Percentiles rank a stretch among this genome's conserved stretches.
phyloP scores from a whole-genome alignment of 2,797 vertebrate species.

The Macropodus opercularis region DNA sequence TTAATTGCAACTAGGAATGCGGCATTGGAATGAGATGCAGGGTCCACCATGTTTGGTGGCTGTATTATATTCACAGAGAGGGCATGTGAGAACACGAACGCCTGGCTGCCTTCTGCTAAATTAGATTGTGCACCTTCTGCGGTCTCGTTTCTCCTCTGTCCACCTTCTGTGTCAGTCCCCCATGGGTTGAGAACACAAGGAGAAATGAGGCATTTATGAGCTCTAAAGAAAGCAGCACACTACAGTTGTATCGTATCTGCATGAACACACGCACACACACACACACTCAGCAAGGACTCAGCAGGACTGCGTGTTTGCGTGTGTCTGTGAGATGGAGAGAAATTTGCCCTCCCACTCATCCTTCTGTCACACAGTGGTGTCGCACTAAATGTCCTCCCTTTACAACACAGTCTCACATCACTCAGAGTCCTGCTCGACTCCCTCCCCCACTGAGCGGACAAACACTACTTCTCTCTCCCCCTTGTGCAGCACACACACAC shows the following conservation, averaged over 20 bases:
- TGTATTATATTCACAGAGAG: constrained; percentile 9
- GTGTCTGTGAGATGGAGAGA: constrained; percentile 45
- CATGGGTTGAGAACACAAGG: constrained; percentile 37
- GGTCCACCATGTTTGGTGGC: not conserved
- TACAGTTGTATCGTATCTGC: constrained; percentile 42
- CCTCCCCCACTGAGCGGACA: constrained; percentile 64
- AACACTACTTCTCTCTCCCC: constrained; percentile 33
- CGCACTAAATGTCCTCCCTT: constrained; percentile 67
- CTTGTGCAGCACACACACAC: constrained; percentile 11
- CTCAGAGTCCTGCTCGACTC: constrained; percentile 55
- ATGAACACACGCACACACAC: constrained; percentile 28
- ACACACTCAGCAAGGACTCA: constrained; percentile 54
- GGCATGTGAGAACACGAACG: constrained; percentile 33
- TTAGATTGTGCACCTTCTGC: constrained; percentile 47
- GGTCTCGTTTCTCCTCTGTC: constrained; percentile 45
- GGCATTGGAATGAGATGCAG: not conserved
- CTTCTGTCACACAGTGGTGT: constrained; percentile 68
- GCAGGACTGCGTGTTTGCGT: constrained; percentile 38
- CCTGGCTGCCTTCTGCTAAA: constrained; percentile 31
- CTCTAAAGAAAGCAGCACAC: constrained; percentile 18
- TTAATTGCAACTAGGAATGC: not conserved
- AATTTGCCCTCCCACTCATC: constrained; percentile 67
- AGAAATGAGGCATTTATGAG: constrained; percentile 44
- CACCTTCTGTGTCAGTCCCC: constrained; percentile 37
- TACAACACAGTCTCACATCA: constrained; percentile 64